Base-by-base conservation (phyloP, 2,888 invertebrate species). In the Drosophila rubida region DNA sequence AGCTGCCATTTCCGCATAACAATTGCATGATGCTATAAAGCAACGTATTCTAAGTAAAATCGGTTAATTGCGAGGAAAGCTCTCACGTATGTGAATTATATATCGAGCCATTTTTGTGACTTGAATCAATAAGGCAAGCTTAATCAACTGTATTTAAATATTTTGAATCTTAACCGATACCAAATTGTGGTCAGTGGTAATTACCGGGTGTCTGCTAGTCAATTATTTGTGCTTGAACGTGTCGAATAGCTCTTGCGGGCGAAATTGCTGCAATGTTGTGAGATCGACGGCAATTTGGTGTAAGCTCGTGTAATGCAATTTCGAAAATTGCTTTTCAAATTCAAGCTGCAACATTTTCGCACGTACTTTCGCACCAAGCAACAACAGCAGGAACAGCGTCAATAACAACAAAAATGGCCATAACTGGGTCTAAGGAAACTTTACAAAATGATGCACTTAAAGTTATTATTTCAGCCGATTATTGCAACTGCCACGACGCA, bases 391-490 rank as follows among this genome's bases (percentile, higher is more conserved):
- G 1, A 35, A 57, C n/a, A 46, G 14, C 16, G 30, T 11, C 11
- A 61, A 32, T 11, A 49, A 61, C n/a, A 42, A 7, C 27, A 46
- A 37, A 19, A 53, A 22, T 25, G 1, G 53, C 14, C 16, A 41
- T 37, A 64, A 69, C 49, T 65, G 65, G 59, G 59, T 59, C 51
- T 51, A 69, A 32, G 39, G 54, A 69, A 80, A 80, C 57, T 82
- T 80, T 71, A 65, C 65, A 70, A 78, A 82, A 82, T 82, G 80
- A 69, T 82, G 82, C 86, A 86, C 82, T 82, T 83, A 67, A 78
- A 80, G 83, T 83, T 78, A 86, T 86, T 82, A 86, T 83, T 83
- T 71, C 74, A 66, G 67, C 76, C 83, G 86, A 86, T 82, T 82
- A 82, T 83, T 80, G 79, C 81, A 64, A 72, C 66, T 82, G 66